Conservation (phyloP, 2,113 vertebrate species). For the Corythaixoides concolor region DNA sequence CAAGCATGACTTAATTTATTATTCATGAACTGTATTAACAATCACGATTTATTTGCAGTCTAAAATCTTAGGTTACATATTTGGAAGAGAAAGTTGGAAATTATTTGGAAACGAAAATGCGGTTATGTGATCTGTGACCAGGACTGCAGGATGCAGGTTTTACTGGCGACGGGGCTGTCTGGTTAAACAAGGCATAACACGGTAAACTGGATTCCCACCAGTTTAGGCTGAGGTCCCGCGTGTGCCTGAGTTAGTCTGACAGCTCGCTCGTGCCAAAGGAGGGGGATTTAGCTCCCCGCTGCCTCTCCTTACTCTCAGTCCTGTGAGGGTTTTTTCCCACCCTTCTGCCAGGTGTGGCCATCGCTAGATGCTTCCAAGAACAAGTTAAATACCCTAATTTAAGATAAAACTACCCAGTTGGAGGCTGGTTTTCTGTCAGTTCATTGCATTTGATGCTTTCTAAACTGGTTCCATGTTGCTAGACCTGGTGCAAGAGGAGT, state of each 20-base stretch:
- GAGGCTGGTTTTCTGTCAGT: not conserved
- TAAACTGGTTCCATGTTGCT: not conserved
- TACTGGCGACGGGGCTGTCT: not conserved
- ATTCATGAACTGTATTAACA: not conserved
- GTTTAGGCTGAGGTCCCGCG: not conserved
- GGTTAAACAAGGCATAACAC: not conserved
- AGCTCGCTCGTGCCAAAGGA: not conserved
- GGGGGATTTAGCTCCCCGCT: fast-evolving
- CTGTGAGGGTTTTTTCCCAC: fast-evolving
- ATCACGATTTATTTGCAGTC: not conserved
- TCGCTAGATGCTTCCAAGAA: not conserved
- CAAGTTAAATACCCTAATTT: not conserved
- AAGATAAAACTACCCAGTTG: not conserved
- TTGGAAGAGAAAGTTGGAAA: not conserved
- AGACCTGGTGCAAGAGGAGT: not conserved
- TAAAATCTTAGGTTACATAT: not conserved
- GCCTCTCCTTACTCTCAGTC: not conserved
- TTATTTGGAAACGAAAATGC: not conserved
- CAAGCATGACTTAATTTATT: not conserved
- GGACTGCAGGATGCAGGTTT: not conserved
- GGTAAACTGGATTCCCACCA: not conserved
- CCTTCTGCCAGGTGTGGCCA: not conserved
- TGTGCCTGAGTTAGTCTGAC: not conserved
- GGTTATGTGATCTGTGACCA: not conserved
- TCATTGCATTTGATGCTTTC: not conserved